These are phyloP conservation scores for Uloborus diversus DNA, from an alignment of 1,140 invertebrate species.

Conservation along the genomic window DNA sequence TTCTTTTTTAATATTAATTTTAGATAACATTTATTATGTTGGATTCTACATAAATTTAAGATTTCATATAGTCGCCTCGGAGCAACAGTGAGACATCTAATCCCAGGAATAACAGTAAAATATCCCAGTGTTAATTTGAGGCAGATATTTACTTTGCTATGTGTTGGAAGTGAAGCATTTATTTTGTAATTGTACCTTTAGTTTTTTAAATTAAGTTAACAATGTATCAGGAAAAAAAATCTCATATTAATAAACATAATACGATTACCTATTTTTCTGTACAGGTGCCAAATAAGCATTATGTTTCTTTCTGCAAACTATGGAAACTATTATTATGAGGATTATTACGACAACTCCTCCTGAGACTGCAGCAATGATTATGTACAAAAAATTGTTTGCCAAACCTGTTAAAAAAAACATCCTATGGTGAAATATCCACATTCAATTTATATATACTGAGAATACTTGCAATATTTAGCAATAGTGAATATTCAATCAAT, in stretches of 20 bases:
- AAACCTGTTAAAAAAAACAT: slow-evolving; percentile 13
- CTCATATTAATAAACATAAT: too few relatives aligned
- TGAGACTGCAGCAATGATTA: slow-evolving; percentile 48
- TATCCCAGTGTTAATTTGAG: too few relatives aligned
- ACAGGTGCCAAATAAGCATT: slow-evolving; percentile 38
- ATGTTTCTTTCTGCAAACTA: slow-evolving; percentile 20
- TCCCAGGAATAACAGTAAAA: too few relatives aligned
- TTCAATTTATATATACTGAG: background rate
- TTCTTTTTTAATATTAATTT: too few relatives aligned
- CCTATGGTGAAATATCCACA: background rate
- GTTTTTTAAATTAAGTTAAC: background rate
- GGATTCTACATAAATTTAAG: too few relatives aligned
- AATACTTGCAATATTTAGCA: background rate
- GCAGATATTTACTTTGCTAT: too few relatives aligned
- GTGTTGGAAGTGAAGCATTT: too few relatives aligned
- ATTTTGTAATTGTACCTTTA: background rate
- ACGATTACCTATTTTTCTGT: slow-evolving; percentile 53
- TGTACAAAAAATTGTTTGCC: slow-evolving; percentile 53
- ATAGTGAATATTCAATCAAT: slow-evolving; percentile 60
- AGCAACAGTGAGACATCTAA: too few relatives aligned
- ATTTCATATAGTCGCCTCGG: too few relatives aligned
- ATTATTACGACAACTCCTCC: slow-evolving; percentile 51
- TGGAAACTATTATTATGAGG: slow-evolving; percentile 47
- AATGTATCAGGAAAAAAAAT: background rate
- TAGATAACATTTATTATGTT: too few relatives aligned